Percentiles rank a stretch among this genome's conserved stretches.
These are phyloP conservation scores for Melieria picta DNA, from an alignment of 2,888 invertebrate species.

Conservation along the genomic window DNA sequence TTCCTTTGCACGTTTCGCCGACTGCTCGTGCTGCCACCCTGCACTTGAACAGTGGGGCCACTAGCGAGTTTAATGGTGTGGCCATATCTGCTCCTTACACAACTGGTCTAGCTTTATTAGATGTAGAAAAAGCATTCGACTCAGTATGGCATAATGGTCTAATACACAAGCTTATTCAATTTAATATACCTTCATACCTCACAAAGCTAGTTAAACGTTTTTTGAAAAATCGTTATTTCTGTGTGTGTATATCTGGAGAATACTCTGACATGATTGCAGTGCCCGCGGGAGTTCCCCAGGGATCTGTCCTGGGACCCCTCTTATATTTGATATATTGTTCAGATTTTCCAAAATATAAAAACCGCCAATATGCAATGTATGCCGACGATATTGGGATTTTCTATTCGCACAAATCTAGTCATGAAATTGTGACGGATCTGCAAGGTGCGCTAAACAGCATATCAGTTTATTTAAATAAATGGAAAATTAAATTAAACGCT, in stretches of 20 bases:
- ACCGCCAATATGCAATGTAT: conserved; percentile 5
- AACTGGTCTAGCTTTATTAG: too few species aligned
- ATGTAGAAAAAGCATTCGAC: conserved; percentile 1
- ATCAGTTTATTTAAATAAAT: conserved; percentile 2
- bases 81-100: too few species aligned
- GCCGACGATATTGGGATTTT: conserved; percentile 12
- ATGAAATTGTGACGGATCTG: not conserved
- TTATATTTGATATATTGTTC: conserved; percentile 18
- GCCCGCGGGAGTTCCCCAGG: conserved; percentile 18
- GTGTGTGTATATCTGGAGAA: not conserved
- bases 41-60: too few species aligned
- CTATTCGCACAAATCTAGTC: not conserved
- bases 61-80: too few species aligned
- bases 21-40: too few species aligned
- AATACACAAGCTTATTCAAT: not conserved
- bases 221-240: not conserved
- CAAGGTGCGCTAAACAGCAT: conserved; percentile 1
- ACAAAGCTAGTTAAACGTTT: conserved; percentile 6
- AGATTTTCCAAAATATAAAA: not conserved
- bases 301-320: conserved; percentile 18
- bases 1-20: too few species aligned
- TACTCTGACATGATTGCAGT: not conserved
- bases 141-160: conserved; percentile 11
- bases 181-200: not conserved
- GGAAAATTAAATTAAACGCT: conserved; percentile 14